These are phyloP conservation scores for Aphodius granarius DNA, from an alignment of 2,888 invertebrate genomes.

Conservation along the genomic window DNA sequence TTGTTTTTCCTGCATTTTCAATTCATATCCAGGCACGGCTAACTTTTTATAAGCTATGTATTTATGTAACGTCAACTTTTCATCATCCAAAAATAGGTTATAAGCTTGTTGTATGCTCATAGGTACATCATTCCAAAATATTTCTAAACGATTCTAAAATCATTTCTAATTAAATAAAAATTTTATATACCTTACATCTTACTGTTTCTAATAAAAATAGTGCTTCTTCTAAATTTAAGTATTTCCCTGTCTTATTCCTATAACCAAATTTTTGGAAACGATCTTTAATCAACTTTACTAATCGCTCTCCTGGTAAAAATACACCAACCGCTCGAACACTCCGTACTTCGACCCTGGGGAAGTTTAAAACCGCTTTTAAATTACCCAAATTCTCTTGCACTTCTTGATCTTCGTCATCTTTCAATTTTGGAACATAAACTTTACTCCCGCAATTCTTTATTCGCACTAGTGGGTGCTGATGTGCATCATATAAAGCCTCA, in stretches of 20 bases:
- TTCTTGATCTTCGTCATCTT: constrained; percentile 28
- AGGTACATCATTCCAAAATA: constrained; percentile 60
- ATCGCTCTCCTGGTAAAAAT: constrained; percentile 40
- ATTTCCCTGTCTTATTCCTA: constrained; percentile 44
- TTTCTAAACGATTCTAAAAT: constrained; percentile 62
- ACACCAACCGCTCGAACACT: constrained; percentile 42
- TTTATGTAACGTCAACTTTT: constrained; percentile 34
- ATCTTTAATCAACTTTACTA: constrained; percentile 40
- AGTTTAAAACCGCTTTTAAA: constrained; percentile 35
- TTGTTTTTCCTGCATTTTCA: constrained; percentile 23
- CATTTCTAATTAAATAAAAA: constrained; percentile 38
- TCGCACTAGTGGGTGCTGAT: constrained; percentile 44
- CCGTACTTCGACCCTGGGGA: constrained; percentile 45
- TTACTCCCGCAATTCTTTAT: constrained; percentile 39
- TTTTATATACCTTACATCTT: constrained; percentile 42
- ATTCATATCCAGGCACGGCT: constrained; percentile 39
- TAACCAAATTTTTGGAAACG: constrained; percentile 44
- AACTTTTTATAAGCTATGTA: constrained; percentile 45
- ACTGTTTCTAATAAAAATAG: constrained; percentile 69
- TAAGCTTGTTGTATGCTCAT: constrained; percentile 70
- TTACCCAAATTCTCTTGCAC: constrained; percentile 34
- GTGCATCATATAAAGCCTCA: constrained; percentile 39
- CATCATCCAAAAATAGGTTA: constrained; percentile 53
- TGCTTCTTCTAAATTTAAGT: constrained; percentile 66
- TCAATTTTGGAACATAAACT: constrained; percentile 36